Base-by-base conservation (phyloP, 1,140 invertebrate genomes). In the Colletes gigas region DNA sequence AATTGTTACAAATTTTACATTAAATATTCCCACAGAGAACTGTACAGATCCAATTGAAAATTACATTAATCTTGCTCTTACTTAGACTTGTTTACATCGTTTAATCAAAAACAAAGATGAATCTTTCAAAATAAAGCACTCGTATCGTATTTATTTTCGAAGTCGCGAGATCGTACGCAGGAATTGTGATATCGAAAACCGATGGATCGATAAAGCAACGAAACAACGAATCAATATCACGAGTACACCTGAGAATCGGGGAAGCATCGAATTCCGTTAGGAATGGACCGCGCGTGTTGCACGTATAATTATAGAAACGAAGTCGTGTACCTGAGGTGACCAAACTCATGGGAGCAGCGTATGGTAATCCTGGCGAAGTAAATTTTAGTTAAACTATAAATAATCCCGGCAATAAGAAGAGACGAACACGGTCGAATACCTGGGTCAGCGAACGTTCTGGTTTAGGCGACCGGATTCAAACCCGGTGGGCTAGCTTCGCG, bases 341-440 rank as follows among this genome's bases (percentile, higher is more conserved):
- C 81, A 76, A 77, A 66, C 68, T 74, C 70, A 86, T 80, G 72
- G 76, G 80, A 83, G 71, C 44, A 83, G 69, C 78, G 72, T 77
- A 87, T 81, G 85, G 84, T 87, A 76, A 87, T 86, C 74, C 74
- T 80, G 30, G 63, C 65, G 82, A 84, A 81, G 85, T 87, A 87
- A 78, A 71, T 86, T 87, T 86, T 83, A 87, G 85, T 86, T 78
- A 86, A 83, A 86, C 85, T 87, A 87, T 87, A 87, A 87, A 87
- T 87, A 87, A 87, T 87, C 85, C 67, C 8, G 44, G 81, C 85
- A 87, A 86, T 83, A 81, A 78, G 84, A 87, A 47, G 62, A 76
- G 3, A n/a, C 30, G 66, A 83, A 57, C 80, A 65, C 66, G 55
- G 69, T 66, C 63, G 68, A 86, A 83, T 86, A 86, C 84, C 71